These are phyloP conservation scores for Echeneis naucrates DNA, from an alignment of 2,797 vertebrate genomes.

Conservation along the genomic window DNA sequence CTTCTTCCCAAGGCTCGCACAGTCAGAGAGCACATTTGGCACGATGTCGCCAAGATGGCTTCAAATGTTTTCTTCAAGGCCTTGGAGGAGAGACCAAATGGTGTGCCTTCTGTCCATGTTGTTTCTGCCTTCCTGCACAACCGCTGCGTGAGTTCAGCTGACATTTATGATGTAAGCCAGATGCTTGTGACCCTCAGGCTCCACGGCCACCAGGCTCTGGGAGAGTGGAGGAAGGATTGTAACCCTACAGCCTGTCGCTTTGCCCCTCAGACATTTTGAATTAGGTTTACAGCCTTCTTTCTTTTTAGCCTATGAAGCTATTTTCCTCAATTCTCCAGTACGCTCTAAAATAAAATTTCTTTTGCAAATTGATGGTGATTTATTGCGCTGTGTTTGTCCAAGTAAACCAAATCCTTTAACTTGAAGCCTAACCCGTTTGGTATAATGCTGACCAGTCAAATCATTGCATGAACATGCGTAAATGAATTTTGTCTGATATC, in stretches of 20 bases:
- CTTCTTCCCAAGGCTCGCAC: background rate
- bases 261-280: slow-evolving; percentile 4
- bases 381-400: background rate
- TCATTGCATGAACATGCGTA: too few relatives aligned
- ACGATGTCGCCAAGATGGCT: slow-evolving; percentile 21
- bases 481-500: background rate
- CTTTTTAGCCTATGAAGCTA: background rate
- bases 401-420: background rate
- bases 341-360: background rate
- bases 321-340: background rate
- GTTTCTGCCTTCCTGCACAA: slow-evolving; percentile 55
- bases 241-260: slow-evolving; percentile 10
- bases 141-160: slow-evolving; percentile 19
- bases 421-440: background rate
- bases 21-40: background rate
- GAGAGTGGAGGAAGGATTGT: slow-evolving; percentile 3
- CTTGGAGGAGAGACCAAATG: slow-evolving; percentile 48
- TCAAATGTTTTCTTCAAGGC: slow-evolving; percentile 21
- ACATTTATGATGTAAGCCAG: slow-evolving; percentile 50
- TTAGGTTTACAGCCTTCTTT: background rate
- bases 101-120: slow-evolving; percentile 50
- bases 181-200: slow-evolving; percentile 46
- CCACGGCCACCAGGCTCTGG: background rate
- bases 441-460: background rate
- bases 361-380: background rate